A percentile compares a stretch with the other conserved stretches of the same genome.
Conservation (phyloP, 2,113 vertebrate genomes). For the Taurulus bubalis region DNA sequence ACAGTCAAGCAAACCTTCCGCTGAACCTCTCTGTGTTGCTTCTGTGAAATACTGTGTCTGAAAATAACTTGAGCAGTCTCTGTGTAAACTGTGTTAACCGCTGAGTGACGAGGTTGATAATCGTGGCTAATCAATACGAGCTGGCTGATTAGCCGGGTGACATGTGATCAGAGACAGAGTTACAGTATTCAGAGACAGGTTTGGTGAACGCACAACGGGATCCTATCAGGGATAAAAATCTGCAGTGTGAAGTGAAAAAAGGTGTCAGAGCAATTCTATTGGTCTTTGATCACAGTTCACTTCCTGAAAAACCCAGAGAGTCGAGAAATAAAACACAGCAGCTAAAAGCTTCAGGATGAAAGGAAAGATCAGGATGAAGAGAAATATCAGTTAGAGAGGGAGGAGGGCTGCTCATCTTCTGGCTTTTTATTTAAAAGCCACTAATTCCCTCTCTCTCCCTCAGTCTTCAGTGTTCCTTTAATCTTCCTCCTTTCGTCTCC, state of each 20-base stretch:
- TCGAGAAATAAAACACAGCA: conserved; percentile 37
- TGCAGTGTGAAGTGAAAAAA: conserved; percentile 25
- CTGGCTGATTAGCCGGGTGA: conserved; percentile 1
- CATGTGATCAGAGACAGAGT: conserved; percentile 22
- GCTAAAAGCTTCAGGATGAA: conserved; percentile 36
- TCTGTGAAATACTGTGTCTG: too few relatives aligned
- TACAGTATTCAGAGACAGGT: conserved; percentile 11
- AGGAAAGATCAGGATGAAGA: conserved; percentile 40
- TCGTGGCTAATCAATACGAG: conserved; percentile 39
- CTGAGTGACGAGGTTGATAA: background rate
- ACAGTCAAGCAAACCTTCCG: background rate
- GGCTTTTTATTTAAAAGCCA: conserved; percentile 37
- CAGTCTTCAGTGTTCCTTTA: conserved; percentile 18
- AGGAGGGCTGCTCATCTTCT: background rate
- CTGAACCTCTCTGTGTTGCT: too few relatives aligned
- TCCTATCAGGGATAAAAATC: conserved; percentile 44
- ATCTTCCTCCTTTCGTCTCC: background rate
- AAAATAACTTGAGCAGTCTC: background rate
- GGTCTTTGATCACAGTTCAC: conserved; percentile 62
- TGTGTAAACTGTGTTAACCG: background rate
- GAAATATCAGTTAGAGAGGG: conserved; percentile 13
- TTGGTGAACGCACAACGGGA: conserved; percentile 5
- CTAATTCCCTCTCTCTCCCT: conserved; percentile 32
- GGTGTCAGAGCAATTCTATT: conserved; percentile 38
- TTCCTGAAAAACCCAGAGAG: conserved; percentile 43